Evolutionary conservation across 64 coral and sea anemone genomes (phyloP).

Genomic region (Actinia equina): DNA sequence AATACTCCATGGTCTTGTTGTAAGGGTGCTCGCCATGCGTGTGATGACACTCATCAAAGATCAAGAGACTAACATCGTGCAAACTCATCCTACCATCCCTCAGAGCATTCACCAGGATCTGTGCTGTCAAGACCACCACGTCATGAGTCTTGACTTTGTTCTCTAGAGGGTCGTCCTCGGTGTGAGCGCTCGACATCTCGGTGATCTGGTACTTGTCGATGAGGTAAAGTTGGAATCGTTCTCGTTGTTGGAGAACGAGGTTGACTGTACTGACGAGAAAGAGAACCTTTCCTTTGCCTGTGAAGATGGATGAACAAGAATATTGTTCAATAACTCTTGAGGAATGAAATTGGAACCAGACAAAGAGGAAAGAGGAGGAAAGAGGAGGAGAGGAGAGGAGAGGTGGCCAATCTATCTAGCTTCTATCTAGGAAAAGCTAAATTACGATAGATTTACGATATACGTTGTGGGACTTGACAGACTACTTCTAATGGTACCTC

Average conservation of each 20-base stretch:
- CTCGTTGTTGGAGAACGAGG: constrained; percentile 72
- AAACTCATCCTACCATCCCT: constrained; percentile 13
- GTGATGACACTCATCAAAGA: constrained; percentile 96
- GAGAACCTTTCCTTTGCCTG: constrained; percentile 38
- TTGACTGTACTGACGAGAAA: constrained; percentile 91
- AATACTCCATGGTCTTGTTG: constrained; percentile 79
- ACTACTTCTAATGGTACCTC: too few species aligned
- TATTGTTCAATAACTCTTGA: not conserved
- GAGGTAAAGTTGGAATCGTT: constrained; percentile 59
- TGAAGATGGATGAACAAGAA: not conserved
- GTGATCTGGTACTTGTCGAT: constrained; percentile 53
- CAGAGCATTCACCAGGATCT: constrained; percentile 72
- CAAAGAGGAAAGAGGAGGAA: not conserved
- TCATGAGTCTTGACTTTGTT: constrained; percentile 33
- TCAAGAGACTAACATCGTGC: constrained; percentile 44
- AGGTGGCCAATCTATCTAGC: too few species aligned
- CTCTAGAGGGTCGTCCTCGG: constrained; percentile 40
- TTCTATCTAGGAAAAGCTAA: too few species aligned
- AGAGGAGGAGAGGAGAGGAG: not conserved
- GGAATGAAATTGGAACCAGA: too few species aligned
- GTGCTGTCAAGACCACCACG: constrained; percentile 78
- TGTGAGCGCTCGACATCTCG: constrained; percentile 64
- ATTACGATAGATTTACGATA: too few species aligned
- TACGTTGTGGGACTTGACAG: too few species aligned
- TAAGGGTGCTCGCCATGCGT: constrained; percentile 83